Base-by-base conservation (phyloP, 92 coral and sea anemone genomes). In the Paramuricea clavata region DNA sequence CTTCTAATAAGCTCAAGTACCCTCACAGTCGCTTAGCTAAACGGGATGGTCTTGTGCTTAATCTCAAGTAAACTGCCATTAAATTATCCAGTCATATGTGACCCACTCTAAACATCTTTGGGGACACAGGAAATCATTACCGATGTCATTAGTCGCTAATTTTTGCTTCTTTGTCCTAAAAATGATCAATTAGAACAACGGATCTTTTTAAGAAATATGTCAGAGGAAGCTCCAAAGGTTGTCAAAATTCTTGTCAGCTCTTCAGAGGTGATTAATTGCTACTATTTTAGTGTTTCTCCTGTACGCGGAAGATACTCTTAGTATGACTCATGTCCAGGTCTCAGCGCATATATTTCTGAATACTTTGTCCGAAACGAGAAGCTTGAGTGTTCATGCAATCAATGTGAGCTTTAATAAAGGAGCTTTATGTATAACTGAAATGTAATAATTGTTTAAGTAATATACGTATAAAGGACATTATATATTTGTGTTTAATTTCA, bases 171-270 rank as follows among this genome's bases (percentile, higher is more conserved):
- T 65, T 65, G 72, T 65, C 2, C 39, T 65, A 33, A 65, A 13
- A 60, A 65, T 65, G 15, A 27, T 65, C 72, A 65, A 65, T 30
- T 65, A 54, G 72, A 65, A 28, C 72, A 65, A 65, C 35, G 39
- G 28, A 28, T 33, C 22, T 65, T 28, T 52, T 60, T 60, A 60
- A 27, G n/a, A 65, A 13, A 65, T 1, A 33, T 65, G 39, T 31
- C 41, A 65, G 1, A 65, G 22, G 72, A 31, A 65, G 9, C 43
- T 6, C 17, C 11, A 3, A n/a, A 3, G 25, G 12, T 28, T 65
- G 72, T 31, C 41, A 17, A 17, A 56, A 23, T 6, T 4, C 26
- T 21, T 15, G 22, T 17, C 21, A 56, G 64, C 64, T 56, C 15
- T n/a, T 56, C 26, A 11, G 21, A 65, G 31, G 72, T 9, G 72